These are phyloP conservation scores for Pteromalus puparum DNA, from an alignment of 1,140 invertebrate species.

Conservation along the genomic window DNA sequence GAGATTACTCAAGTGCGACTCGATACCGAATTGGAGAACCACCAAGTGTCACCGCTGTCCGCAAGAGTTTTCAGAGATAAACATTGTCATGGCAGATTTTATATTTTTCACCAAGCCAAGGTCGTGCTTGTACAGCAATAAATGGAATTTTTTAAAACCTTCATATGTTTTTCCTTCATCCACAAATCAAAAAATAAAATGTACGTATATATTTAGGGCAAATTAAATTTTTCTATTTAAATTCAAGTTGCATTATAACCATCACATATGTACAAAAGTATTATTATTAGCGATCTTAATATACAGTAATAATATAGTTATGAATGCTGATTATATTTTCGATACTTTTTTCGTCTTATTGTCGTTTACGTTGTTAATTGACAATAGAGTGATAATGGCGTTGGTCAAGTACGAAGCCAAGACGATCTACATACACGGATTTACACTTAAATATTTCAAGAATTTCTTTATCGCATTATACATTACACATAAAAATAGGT, in stretches of 20 bases:
- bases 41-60: slow-evolving; percentile 1
- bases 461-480: slow-evolving; percentile 50
- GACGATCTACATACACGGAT: slow-evolving; percentile 19
- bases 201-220: slow-evolving; percentile 12
- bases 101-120: slow-evolving; percentile 35
- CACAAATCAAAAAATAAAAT: too few relatives aligned
- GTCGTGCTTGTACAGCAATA: slow-evolving; percentile 53
- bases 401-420: slow-evolving; percentile 38
- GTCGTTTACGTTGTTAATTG: background rate
- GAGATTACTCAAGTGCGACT: slow-evolving; percentile 25
- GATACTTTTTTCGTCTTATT: slow-evolving; percentile 15
- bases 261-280: slow-evolving; percentile 68
- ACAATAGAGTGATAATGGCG: slow-evolving; percentile 2
- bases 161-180: slow-evolving; percentile 12
- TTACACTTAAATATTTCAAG: slow-evolving; percentile 52
- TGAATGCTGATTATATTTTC: background rate
- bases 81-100: slow-evolving; percentile 41
- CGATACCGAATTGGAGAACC: too few relatives aligned
- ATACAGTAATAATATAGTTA: slow-evolving; percentile 59
- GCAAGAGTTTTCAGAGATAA: slow-evolving; percentile 16
- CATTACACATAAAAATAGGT: slow-evolving; percentile 19
- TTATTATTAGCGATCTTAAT: slow-evolving; percentile 63
- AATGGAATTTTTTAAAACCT: slow-evolving; percentile 52
- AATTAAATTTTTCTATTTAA: slow-evolving; percentile 65
- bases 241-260: slow-evolving; percentile 63